Evolutionary conservation across 2,797 vertebrate genomes (phyloP), one percentile per base, ranked within the genome.

Genomic region (Bufotes viridis): DNA sequence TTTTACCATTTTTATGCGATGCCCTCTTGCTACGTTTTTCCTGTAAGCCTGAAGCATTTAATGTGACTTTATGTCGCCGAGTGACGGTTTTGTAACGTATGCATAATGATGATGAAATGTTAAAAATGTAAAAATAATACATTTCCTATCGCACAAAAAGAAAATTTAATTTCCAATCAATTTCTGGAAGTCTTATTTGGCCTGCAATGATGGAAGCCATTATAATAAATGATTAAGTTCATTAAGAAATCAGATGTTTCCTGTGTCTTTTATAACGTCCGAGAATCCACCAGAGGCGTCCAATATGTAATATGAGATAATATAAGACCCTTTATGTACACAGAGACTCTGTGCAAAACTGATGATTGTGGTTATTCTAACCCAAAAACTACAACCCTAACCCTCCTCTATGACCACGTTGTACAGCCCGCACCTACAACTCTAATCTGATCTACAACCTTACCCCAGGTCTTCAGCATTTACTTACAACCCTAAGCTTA

Each of bases 101-200:
- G 42, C 18, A 24, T 76, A 51, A 76, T 51, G 42, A n/a, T 76
- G 3, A 75, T 74, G 17, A 34, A 42, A 10, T 72, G 24, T 69
- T 24, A 26, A 17, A 29, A 70, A 70, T 70, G 70, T 49, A 49
- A 49, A 49, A 49, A 51, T 74, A 49, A 74, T 49, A 42, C 70
- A 22, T 51, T 51, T 75, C 42, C 49, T 51, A 22, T 75, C 42
- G n/a, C 24, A 55, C 75, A 76, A 22, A 76, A 76, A 76, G 74
- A 49, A n/a, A 76, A 76, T 76, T 76, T 76, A 76, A 76, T 76
- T 53, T 76, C 74, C 74, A 53, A 76, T 76, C 74, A 76, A 53
- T 76, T 53, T 76, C 22, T 76, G 74, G 74, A 53, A 34, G 49
- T 53, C 5, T 12, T 24, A 1, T 55, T 55, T 55, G 51, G 22